phyloP scores from a whole-genome alignment of 2,113 vertebrate genomes.

The Saguinus midas region DNA sequence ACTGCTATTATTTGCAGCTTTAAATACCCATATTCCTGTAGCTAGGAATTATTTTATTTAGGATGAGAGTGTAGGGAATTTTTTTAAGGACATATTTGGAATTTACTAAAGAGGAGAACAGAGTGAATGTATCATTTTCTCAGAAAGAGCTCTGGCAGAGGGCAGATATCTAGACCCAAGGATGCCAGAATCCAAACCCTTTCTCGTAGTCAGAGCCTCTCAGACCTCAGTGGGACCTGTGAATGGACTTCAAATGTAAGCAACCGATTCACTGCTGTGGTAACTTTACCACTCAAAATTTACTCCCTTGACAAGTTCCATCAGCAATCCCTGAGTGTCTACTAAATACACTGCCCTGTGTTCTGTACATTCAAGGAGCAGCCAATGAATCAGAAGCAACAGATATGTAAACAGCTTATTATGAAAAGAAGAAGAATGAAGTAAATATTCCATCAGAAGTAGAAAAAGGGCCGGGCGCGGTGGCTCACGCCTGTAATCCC shows the following conservation, averaged over 20 bases:
- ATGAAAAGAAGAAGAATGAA: conserved; percentile 24
- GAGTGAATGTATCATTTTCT: conserved; percentile 17
- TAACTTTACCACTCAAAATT: not conserved
- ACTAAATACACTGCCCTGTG: not conserved
- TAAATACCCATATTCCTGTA: not conserved
- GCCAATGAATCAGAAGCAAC: not conserved
- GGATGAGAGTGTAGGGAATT: not conserved
- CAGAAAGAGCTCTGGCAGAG: not conserved
- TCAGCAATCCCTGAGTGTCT: not conserved
- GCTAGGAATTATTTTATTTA: conserved; percentile 31
- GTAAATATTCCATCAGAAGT: not conserved
- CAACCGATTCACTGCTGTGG: not conserved
- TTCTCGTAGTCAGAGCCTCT: not conserved
- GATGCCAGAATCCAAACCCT: not conserved
- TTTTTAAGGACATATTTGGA: not conserved
- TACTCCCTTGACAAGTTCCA: not conserved
- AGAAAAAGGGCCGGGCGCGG: too few relatives aligned
- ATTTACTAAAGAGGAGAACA: not conserved
- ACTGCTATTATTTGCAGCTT: conserved; percentile 43
- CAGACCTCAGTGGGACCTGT: not conserved
- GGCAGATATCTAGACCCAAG: not conserved
- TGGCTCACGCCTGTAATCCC: too few relatives aligned
- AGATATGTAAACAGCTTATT: not conserved
- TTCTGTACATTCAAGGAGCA: not conserved
- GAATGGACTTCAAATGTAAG: not conserved